Conservation (phyloP, 1,140 invertebrate species). For the Phthorimaea operculella region DNA sequence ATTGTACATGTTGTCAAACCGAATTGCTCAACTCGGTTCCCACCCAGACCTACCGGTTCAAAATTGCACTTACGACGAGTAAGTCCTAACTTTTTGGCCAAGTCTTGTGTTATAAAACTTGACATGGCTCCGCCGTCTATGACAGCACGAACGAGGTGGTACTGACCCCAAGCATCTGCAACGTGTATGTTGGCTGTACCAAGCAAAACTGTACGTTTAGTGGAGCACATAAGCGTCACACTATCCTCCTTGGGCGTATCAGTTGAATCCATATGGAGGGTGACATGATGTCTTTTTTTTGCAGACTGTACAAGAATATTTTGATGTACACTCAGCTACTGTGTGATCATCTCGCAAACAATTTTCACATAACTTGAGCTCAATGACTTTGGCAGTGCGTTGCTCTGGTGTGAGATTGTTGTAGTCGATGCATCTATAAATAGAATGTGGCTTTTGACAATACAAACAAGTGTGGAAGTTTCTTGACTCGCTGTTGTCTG, state of each 20-base stretch:
- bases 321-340: not conserved
- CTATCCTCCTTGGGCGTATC: not conserved
- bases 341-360: not conserved
- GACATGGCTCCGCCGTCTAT: not conserved
- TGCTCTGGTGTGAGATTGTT: not conserved
- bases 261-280: not conserved
- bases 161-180: not conserved
- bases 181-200: not conserved
- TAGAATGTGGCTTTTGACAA: not conserved
- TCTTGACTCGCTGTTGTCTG: not conserved
- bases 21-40: not conserved
- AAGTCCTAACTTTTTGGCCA: not conserved
- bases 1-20: not conserved
- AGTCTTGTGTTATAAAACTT: not conserved
- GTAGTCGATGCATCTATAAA: not conserved
- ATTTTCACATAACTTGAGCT: not conserved
- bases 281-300: not conserved
- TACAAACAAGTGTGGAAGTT: not conserved
- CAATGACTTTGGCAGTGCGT: not conserved
- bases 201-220: not conserved
- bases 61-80: not conserved
- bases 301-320: not conserved
- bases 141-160: not conserved
- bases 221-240: not conserved
- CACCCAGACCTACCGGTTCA: not conserved